Conservation (phyloP, 1,140 invertebrate genomes). For the Charaxes varanes region DNA sequence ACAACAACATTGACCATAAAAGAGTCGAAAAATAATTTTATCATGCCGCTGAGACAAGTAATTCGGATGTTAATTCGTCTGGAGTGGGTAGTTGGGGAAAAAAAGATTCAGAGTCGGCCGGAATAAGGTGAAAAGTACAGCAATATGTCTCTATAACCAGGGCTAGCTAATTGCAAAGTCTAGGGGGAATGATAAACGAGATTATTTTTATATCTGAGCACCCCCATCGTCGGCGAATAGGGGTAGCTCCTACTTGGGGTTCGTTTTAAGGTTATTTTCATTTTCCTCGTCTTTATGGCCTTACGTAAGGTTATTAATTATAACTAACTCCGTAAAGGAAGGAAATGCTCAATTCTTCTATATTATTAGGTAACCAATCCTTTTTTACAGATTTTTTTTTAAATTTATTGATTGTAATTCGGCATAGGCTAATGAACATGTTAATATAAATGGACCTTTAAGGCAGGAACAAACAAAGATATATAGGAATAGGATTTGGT, state of each 20-base stretch:
- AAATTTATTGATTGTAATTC: too few relatives aligned
- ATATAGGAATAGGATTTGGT: too few relatives aligned
- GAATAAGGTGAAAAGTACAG: slow-evolving; percentile 24
- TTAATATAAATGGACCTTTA: too few relatives aligned
- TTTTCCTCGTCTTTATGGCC: slow-evolving; percentile 2
- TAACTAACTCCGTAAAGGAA: not conserved
- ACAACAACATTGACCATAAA: slow-evolving; percentile 19
- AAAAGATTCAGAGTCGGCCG: slow-evolving; percentile 24
- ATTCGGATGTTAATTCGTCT: slow-evolving; percentile 23
- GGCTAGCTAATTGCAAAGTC: slow-evolving; percentile 23
- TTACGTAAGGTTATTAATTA: not conserved
- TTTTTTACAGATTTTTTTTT: too few relatives aligned
- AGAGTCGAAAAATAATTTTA: slow-evolving; percentile 21
- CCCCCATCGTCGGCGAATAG: slow-evolving; percentile 8
- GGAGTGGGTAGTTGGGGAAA: slow-evolving; percentile 24
- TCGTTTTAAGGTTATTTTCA: slow-evolving; percentile 11
- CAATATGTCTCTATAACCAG: slow-evolving; percentile 24
- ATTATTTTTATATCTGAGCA: slow-evolving; percentile 27
- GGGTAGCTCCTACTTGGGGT: slow-evolving; percentile 7
- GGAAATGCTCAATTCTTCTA: too few relatives aligned
- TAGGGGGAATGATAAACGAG: slow-evolving; percentile 25
- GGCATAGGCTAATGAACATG: too few relatives aligned
- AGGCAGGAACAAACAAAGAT: too few relatives aligned
- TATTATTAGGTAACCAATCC: too few relatives aligned
- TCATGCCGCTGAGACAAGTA: slow-evolving; percentile 18